These are phyloP conservation scores for Eupithecia subumbrata DNA, from an alignment of 2,888 invertebrate genomes.

Conservation along the genomic window DNA sequence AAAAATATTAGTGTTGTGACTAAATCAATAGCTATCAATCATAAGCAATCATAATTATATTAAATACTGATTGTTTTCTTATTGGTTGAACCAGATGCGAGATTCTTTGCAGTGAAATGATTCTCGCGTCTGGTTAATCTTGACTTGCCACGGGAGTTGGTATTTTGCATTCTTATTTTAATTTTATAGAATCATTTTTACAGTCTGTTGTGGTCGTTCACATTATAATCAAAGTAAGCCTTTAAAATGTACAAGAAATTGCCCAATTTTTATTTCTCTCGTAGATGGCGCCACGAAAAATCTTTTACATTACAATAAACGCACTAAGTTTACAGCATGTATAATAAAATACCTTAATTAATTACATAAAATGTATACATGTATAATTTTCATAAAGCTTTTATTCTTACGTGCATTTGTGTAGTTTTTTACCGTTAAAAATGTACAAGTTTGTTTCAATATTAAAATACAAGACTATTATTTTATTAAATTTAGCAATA, in stretches of 20 bases:
- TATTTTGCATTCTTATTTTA: no score
- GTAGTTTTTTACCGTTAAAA: not conserved
- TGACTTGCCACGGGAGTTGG: not conserved
- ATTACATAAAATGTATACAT: not conserved
- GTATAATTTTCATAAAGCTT: not conserved
- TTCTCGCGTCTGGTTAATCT: not conserved
- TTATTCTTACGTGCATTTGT: not conserved
- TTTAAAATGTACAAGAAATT: not conserved
- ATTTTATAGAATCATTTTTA: not conserved
- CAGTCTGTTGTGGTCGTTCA: not conserved
- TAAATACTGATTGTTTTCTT: no score
- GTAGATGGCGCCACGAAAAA: not conserved
- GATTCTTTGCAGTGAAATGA: not conserved
- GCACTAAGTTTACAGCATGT: conserved; percentile 2
- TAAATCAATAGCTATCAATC: not conserved
- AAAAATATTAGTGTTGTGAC: not conserved
- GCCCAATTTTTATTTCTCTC: not conserved
- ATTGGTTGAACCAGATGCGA: not conserved
- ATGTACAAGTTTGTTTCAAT: conserved; percentile 6
- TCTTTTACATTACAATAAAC: not conserved
- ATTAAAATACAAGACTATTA: conserved; percentile 31
- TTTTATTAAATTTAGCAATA: conserved; percentile 46
- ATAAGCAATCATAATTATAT: no score
- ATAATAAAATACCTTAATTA: not conserved
- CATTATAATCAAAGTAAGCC: not conserved